Evolutionary conservation across 2,797 vertebrate genomes (phyloP).

Genomic region (Enteromius trimaculatus): DNA sequence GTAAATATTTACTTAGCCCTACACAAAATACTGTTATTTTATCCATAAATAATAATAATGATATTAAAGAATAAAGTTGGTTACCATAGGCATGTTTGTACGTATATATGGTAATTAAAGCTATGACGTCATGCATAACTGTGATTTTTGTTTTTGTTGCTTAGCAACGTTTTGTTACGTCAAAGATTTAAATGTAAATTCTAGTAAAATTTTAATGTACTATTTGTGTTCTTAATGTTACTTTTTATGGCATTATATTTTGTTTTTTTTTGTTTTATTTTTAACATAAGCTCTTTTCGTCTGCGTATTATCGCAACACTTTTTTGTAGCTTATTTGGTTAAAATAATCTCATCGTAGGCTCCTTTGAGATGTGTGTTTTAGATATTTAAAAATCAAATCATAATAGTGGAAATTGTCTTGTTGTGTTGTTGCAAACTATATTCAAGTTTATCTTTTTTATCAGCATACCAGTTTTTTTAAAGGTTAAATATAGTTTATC

Average conservation of each 20-base stretch:
- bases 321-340: background rate
- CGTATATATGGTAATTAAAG: too few species aligned
- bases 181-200: background rate
- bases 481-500: conserved; percentile 23
- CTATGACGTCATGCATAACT: background rate
- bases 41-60: background rate
- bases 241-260: background rate
- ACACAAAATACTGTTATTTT: background rate
- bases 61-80: background rate
- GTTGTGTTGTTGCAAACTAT: background rate
- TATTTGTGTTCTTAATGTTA: background rate
- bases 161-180: background rate
- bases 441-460: background rate
- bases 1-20: background rate
- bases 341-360: too few species aligned
- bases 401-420: background rate
- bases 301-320: background rate
- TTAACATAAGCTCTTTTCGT: background rate
- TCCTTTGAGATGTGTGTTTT: background rate
- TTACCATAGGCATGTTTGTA: background rate
- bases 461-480: background rate
- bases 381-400: background rate
- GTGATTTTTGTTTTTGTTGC: background rate
- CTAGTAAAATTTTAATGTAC: background rate
- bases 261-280: background rate